A percentile compares a stretch with the other conserved stretches of the same genome.
These are phyloP conservation scores for Yponomeuta malinellus DNA, from an alignment of 2,888 invertebrate species.

Conservation along the genomic window DNA sequence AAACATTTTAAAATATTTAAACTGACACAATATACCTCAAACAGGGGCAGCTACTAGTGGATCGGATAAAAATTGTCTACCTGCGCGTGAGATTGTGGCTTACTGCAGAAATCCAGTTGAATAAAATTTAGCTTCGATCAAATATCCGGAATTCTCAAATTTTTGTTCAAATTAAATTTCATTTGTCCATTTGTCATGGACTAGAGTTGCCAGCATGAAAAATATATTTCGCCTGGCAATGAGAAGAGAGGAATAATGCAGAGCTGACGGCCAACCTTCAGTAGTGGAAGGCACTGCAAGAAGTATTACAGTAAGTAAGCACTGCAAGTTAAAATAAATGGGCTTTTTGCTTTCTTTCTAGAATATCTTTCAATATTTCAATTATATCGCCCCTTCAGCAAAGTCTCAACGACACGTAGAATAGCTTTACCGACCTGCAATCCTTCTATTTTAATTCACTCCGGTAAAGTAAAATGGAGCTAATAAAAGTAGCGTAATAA, in stretches of 20 bases:
- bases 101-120: not conserved
- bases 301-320: too few species aligned
- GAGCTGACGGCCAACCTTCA: too few species aligned
- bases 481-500: slow-evolving; percentile 70
- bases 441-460: slow-evolving; percentile 40
- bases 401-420: not conserved
- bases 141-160: too few species aligned
- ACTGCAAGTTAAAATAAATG: too few species aligned
- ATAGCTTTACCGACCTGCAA: slow-evolving; percentile 3
- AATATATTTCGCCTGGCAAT: too few species aligned
- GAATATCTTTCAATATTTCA: too few species aligned
- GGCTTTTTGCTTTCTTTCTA: too few species aligned
- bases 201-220: too few species aligned
- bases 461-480: slow-evolving; percentile 50
- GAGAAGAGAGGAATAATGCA: too few species aligned
- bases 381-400: not conserved
- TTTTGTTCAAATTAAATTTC: too few species aligned
- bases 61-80: not conserved
- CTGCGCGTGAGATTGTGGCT: not conserved
- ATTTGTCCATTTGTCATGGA: too few species aligned
- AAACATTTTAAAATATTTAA: not conserved
- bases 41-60: not conserved
- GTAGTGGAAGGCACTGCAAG: too few species aligned
- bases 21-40: not conserved
- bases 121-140: not conserved